Percentiles rank a stretch among this genome's conserved stretches.
These are phyloP conservation scores for Patella caerulea DNA, from an alignment of 2,888 invertebrate species.

Conservation along the genomic window DNA sequence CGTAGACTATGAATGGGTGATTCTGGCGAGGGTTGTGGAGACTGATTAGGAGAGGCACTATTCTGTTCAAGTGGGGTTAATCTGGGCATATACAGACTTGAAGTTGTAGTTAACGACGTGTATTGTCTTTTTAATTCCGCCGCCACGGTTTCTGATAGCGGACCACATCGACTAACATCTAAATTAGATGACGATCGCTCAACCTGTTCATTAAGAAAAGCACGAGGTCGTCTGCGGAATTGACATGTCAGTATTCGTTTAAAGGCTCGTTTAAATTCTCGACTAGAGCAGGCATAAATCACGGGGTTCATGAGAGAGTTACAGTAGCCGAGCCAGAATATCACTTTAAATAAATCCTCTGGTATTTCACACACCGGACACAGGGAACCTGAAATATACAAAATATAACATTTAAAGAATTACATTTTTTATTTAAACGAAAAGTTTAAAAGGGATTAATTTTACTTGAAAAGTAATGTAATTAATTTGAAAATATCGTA, in stretches of 20 bases:
- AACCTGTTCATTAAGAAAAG: constrained; percentile 29
- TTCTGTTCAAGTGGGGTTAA: neutral
- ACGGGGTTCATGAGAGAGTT: constrained; percentile 81
- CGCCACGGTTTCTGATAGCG: constrained; percentile 8
- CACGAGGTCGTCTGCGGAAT: constrained; percentile 40
- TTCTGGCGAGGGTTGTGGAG: constrained; percentile 19
- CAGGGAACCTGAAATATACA: constrained; percentile 72
- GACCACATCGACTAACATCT: constrained; percentile 10
- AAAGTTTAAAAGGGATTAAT: neutral
- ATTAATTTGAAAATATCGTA: too few species aligned
- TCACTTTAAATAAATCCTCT: constrained; percentile 76
- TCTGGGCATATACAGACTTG: constrained; percentile 1
- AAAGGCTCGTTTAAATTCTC: constrained; percentile 75
- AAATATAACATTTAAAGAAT: constrained; percentile 6
- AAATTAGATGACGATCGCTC: constrained; percentile 18
- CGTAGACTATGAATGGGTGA: constrained; percentile 29
- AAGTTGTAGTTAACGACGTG: constrained; percentile 2
- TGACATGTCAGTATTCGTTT: constrained; percentile 71
- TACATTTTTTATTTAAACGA: neutral
- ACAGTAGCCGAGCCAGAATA: constrained; percentile 81
- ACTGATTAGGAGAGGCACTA: constrained; percentile 16
- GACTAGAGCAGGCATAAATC: constrained; percentile 77
- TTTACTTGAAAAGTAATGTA: too few species aligned
- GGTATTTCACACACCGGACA: constrained; percentile 72
- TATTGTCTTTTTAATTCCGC: constrained; percentile 11